Percentiles rank a stretch among this genome's conserved stretches.
phyloP scores from a whole-genome alignment of 2,888 invertebrate species.

The Ctenicera cuprea region DNA sequence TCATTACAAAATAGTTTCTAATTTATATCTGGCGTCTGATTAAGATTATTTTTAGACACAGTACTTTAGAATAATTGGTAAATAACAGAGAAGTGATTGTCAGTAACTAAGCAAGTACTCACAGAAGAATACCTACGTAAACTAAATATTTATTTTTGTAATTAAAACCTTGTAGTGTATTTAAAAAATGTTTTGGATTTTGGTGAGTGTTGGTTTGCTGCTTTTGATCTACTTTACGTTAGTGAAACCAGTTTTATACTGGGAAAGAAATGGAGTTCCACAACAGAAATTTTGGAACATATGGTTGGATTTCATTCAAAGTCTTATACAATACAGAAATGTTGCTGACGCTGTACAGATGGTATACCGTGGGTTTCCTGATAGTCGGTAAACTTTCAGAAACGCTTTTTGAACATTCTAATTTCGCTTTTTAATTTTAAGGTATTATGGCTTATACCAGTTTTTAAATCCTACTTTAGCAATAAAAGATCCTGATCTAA shows the following conservation, averaged over 20 bases:
- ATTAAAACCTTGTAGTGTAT: too few relatives aligned
- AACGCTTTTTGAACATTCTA: background rate
- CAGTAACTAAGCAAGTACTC: too few relatives aligned
- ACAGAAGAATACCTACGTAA: too few relatives aligned
- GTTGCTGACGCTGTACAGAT: background rate
- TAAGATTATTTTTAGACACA: too few relatives aligned
- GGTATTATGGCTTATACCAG: slow-evolving; percentile 61
- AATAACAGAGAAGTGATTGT: too few relatives aligned
- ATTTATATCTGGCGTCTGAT: too few relatives aligned
- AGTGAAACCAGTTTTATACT: slow-evolving; percentile 51
- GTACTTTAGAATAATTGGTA: too few relatives aligned
- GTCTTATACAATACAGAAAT: background rate
- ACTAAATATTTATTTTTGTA: too few relatives aligned
- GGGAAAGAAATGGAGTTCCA: slow-evolving; percentile 57
- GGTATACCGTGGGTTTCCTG: slow-evolving; percentile 8
- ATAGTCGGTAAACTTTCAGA: background rate
- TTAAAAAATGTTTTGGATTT: slow-evolving; percentile 47
- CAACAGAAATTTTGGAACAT: slow-evolving; percentile 44
- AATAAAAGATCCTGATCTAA: slow-evolving; percentile 75
- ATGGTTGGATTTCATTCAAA: background rate
- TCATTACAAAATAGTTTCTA: too few relatives aligned
- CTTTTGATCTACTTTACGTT: slow-evolving; percentile 49
- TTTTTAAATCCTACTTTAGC: slow-evolving; percentile 68
- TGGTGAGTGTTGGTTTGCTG: slow-evolving; percentile 16
- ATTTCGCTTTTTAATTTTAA: background rate